Base-by-base conservation (phyloP, 2,888 invertebrate species). In the Drosophila nigricruria region DNA sequence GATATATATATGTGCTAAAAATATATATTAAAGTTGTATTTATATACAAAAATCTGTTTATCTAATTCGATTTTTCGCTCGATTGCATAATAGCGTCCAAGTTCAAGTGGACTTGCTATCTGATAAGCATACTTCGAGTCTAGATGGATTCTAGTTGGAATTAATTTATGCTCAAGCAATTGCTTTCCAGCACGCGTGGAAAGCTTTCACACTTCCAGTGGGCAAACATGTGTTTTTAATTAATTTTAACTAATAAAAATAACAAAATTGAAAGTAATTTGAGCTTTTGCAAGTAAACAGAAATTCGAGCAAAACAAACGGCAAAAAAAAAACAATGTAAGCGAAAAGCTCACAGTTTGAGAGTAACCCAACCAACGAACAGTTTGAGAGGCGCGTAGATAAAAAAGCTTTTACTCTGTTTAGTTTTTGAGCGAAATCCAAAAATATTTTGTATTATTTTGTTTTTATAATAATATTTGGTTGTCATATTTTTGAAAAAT, bases 401-500 rank as follows among this genome's bases (percentile, higher is more conserved):
- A 10, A 49, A 40, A 38, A 67, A 59, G 40, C 38, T 53, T 59
- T 47, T 36, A 20, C 6, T 4, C 10, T 36, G 18, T 10, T 3
- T 27, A 36, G 47, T 47, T 70, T 72, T 79, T 81, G 87, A 86
- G 88, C 84, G 86, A 82, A 88, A 77, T 85, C 70, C 81, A 83
- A 83, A 89, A 89, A 85, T 83, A 89, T 80, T 61, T 77, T 77
- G 53, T 86, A 68, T 80, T 66, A 76, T 12, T 30, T 25, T 14
- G 23, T 79, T 16, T 32, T 50, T 20, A 0, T 14, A 27, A 52
- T 36, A 52, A 36, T 67, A 82, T 72, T 83, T 79, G 75, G 77
- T 70, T 79, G 64, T 83, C 71, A 70, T 79, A 74, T 74, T 75
- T 77, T 83, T 73, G 79, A 88, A 83, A 85, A 85, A 85, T 88